These are phyloP conservation scores for Pyrrhosoma nymphula DNA, from an alignment of 2,888 invertebrate species.

Conservation along the genomic window DNA sequence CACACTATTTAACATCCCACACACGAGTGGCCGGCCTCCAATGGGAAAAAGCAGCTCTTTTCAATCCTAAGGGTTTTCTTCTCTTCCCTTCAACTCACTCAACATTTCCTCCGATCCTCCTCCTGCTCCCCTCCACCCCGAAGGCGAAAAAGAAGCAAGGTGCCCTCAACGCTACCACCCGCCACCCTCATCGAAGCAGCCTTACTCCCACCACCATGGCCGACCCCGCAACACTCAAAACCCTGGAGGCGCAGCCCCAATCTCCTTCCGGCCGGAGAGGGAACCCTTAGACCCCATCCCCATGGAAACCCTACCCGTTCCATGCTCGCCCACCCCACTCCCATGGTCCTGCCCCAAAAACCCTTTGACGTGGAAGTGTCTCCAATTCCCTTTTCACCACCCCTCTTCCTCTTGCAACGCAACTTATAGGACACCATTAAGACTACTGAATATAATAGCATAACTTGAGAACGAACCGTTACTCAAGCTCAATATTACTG, in stretches of 20 bases:
- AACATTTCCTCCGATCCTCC: background rate
- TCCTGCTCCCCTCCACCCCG: background rate
- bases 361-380: slow-evolving; percentile 61
- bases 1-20: slow-evolving; percentile 38
- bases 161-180: no score
- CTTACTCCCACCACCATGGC: background rate
- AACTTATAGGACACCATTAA: no score
- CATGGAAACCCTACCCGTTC: background rate
- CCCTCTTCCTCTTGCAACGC: background rate
- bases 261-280: slow-evolving; percentile 35
- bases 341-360: slow-evolving; percentile 10
- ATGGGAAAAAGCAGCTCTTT: background rate
- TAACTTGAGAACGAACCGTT: no score
- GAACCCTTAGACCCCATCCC: no score
- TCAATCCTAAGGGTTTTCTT: background rate
- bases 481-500: no score
- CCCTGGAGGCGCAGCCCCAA: slow-evolving; percentile 3
- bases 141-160: background rate
- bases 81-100: no score
- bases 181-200: background rate
- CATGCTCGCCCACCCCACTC: background rate
- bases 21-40: slow-evolving; percentile 29
- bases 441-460: no score
- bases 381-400: slow-evolving; percentile 1
- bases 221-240: slow-evolving; percentile 12